A percentile compares a stretch with the other conserved stretches of the same genome.
These are phyloP conservation scores for Temnothorax unifasciatus DNA, from an alignment of 2,888 invertebrate species.

Conservation along the genomic window DNA sequence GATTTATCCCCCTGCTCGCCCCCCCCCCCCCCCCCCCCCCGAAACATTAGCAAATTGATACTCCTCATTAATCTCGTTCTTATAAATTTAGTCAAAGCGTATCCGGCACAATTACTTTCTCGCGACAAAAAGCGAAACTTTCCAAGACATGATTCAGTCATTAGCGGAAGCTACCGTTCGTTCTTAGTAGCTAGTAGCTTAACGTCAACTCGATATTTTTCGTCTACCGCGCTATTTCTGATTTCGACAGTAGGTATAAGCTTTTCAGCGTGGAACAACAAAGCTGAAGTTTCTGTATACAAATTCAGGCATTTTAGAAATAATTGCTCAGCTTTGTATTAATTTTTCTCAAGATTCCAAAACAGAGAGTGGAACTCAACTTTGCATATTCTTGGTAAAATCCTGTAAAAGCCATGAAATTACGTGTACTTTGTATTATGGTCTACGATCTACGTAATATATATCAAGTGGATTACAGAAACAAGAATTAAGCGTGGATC, in stretches of 20 bases:
- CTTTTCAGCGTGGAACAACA: background rate
- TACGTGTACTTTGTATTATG: background rate
- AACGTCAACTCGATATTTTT: background rate
- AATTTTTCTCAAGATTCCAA: background rate
- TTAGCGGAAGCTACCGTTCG: constrained; percentile 30
- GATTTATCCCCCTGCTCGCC: background rate
- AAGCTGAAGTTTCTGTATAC: background rate
- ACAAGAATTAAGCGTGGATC: constrained; percentile 13
- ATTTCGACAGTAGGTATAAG: background rate
- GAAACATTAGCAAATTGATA: constrained; percentile 43
- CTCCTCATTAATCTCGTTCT: constrained; percentile 36
- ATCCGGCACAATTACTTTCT: constrained; percentile 5
- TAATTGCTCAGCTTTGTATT: background rate
- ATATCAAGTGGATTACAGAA: background rate
- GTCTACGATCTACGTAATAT: background rate
- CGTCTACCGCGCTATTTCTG: background rate
- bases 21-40: background rate
- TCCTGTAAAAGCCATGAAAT: background rate
- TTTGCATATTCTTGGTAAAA: background rate
- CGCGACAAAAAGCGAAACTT: constrained; percentile 41
- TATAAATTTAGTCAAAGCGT: constrained; percentile 3
- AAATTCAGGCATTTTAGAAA: background rate
- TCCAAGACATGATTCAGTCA: constrained; percentile 45
- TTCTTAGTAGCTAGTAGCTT: background rate
- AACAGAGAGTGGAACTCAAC: background rate